Base-by-base conservation (phyloP, 2,113 vertebrate species). In the Cynopterus brachyotis region DNA sequence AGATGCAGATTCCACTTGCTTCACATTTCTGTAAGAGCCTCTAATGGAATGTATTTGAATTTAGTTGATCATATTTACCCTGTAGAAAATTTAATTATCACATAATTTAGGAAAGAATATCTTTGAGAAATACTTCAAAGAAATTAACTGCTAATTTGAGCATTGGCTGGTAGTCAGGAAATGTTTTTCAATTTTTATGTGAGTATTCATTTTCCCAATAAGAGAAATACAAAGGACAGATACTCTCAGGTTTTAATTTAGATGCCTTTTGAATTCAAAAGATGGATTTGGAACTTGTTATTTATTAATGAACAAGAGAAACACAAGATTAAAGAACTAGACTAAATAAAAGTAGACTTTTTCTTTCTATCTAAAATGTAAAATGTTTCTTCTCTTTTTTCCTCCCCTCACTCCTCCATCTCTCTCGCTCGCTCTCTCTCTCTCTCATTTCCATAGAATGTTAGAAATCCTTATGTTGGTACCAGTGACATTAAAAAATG, bases 61-160 rank as follows among this genome's bases (percentile, higher is more conserved):
- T 60, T 57, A 72, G n/a, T 83, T 91, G n/a, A 45, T 79, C 26
- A 69, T 70, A 79, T 91, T 78, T 91, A 53, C 15, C 7, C 50
- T 35, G 12, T 50, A 72, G 26, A 13, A 22, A 85, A 81, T 81
- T 96, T 95, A 83, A 60, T 47, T 59, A 50, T 84, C 64, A 50
- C 45, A 35, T 89, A 66, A 5, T 72, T 95, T 95, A 89, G 30
- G 53, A 92, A 85, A 94, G 40, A 40, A 9, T 40, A n/a, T n/a
- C 37, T 88, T 47, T 76, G 35, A 89, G 45, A 92, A 91, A 86
- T 72, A 66, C 8, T 75, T 80, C 40, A 89, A 93, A 75, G 28
- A 53, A 69, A 69, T 93, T 66, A 78, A 37, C 17, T 93, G 42
- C 73, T 95, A 42, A 72, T 96, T 92, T 60, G 22, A 67, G 16